Base-by-base conservation (phyloP, 2,113 vertebrate species). In the Eulemur rufifrons region DNA sequence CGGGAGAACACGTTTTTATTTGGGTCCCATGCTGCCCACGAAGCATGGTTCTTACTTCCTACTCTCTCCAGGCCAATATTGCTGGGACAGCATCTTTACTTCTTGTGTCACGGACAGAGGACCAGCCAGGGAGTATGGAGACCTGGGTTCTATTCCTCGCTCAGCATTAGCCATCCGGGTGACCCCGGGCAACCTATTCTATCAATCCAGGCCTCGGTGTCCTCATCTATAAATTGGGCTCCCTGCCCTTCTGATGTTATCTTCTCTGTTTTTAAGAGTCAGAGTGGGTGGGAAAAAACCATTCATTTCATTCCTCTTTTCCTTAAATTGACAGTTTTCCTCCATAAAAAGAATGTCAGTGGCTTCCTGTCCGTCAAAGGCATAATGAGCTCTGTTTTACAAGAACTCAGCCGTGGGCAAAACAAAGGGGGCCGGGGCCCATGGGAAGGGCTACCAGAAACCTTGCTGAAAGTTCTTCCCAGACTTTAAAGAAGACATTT, bases 341-440 rank as follows among this genome's bases (percentile, higher is more conserved):
- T 96, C 86, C 83, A 50, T 25, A 83, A 81, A 64, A 83, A 94
- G 85, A 96, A 96, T 52, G 85, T 64, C 93, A 85, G 89, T 18
- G 34, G 64, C 91, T 97, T 97, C 95, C 97, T 91, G 94, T 89
- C 90, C 15, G 23, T 78, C 77, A 95, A 54, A 83, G 61, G 89
- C 91, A 92, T 91, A 97, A 96, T 47, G 74, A 96, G 29, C 39
- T 90, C 92, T 89, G 37, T 92, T 96, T 92, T 74, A 94, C 25
- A 88, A 96, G 95, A 90, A 94, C 89, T 90, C 91, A 94, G 94
- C 78, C 52, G 80, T 12, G 2, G 45, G 91, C 34, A 78, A 95
- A 93, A 96, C 97, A 98, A 96, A 97, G 95, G 96, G 96, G 95
- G 91, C 50, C 63, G 78, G 34, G 86, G 47, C 88, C 95, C 69